Base-by-base conservation (phyloP, 2,888 invertebrate species). In the Chrysopilus asiliformis region DNA sequence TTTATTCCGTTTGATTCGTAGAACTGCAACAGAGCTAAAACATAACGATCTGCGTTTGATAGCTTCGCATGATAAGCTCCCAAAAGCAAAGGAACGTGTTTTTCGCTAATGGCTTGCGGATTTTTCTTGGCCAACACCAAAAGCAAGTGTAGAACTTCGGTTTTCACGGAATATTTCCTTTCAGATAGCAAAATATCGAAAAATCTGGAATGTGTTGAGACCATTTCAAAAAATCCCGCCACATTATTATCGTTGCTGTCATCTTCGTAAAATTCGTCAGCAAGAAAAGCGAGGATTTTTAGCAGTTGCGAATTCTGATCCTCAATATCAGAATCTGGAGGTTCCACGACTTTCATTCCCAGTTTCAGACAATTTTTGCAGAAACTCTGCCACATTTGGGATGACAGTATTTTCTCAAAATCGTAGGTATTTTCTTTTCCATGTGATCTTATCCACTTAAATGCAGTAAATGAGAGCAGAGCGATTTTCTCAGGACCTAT, bases 21-120 rank as follows among this genome's bases (percentile, higher is more conserved):
- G 42, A 71, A 65, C 45, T 74, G 69, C 37, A 86, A 56, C 43
- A 86, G 67, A 33, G 72, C 65, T 40, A 82, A 60, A 32, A 85
- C 68, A 17, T 74, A 67, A 46, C 79, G 76, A 59, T 91, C 90
- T 36, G 74, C 70, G 8, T 67, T 62, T 30, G 68, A 70, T 27
- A 81, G 66, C 1, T 80, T 78, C 0, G 80, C 89, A 45, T 72
- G 73, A 52, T 89, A 91, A 0, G 85, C 74, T 8, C 84, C 78
- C 39, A 90, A 64, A 45, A 80, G 73, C 0, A 86, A 68, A 0
- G 85, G 79, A 36, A 87, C 68, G 47, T 87, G 85, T 35, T 68
- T 68, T 3, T 70, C 53, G 46, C 72, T 67, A 69, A 86, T 75
- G 1, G 42, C 64, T 0, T 69, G 62, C 22, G 72, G 70, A 53